Percentiles rank a stretch among this genome's conserved stretches.
phyloP scores from a whole-genome alignment of 2,797 vertebrate genomes.

The Gambelia wislizenii region DNA sequence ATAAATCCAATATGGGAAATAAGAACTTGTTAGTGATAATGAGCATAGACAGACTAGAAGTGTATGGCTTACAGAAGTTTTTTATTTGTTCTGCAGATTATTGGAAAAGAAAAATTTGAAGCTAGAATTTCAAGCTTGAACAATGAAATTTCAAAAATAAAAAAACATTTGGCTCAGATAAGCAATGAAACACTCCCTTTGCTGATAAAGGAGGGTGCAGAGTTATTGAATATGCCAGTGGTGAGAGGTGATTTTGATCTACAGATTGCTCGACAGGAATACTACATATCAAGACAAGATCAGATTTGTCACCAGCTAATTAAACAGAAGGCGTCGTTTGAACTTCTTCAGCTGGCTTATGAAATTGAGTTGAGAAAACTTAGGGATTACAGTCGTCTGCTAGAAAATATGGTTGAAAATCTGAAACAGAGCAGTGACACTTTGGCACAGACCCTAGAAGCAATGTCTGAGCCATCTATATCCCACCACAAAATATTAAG shows the following conservation, averaged over 20 bases:
- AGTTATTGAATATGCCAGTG: constrained; percentile 84
- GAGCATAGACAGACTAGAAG: neutral
- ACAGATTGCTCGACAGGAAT: constrained; percentile 86
- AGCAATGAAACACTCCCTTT: constrained; percentile 82
- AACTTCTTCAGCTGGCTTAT: constrained; percentile 87
- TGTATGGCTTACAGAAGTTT: neutral
- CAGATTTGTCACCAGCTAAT: constrained; percentile 86
- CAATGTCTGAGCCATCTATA: constrained; percentile 79
- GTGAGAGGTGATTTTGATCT: constrained; percentile 85
- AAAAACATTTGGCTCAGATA: constrained; percentile 83
- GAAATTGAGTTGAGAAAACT: constrained; percentile 86
- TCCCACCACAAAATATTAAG: constrained; percentile 73
- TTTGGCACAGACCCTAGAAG: constrained; percentile 74
- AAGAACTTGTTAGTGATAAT: neutral
- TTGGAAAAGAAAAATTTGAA: constrained; percentile 75
- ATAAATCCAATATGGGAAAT: neutral
- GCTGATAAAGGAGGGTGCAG: constrained; percentile 85
- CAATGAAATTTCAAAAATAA: constrained; percentile 81
- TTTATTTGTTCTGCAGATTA: constrained; percentile 68
- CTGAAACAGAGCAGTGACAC: constrained; percentile 74
- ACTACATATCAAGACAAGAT: constrained; percentile 84
- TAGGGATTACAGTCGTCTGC: constrained; percentile 73
- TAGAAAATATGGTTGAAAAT: constrained; percentile 79
- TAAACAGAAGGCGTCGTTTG: constrained; percentile 90
- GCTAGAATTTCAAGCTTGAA: constrained; percentile 80